These are phyloP conservation scores for Trichomycterus rosablanca DNA, from an alignment of 2,113 vertebrate genomes.

Conservation along the genomic window DNA sequence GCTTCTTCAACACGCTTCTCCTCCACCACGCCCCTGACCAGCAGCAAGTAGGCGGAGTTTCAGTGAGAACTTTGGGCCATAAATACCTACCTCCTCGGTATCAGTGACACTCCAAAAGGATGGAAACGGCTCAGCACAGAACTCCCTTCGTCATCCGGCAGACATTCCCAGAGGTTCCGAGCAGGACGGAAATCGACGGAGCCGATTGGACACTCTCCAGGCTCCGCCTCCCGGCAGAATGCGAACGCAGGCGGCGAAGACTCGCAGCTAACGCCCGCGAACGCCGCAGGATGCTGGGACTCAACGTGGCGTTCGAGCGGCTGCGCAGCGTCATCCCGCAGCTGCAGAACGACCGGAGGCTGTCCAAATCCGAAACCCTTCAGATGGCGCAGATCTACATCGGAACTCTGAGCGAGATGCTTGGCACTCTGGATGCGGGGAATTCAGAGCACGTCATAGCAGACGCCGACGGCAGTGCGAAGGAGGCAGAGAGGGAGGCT, in stretches of 20 bases:
- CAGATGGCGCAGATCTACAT: slow-evolving; percentile 82
- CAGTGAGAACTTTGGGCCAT: slow-evolving; percentile 1
- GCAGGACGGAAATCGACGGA: too few species aligned
- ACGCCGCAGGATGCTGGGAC: slow-evolving; percentile 71
- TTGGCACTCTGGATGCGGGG: slow-evolving; percentile 49
- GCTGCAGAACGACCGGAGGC: slow-evolving; percentile 67
- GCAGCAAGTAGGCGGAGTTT: slow-evolving; percentile 16
- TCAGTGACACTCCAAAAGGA: not conserved
- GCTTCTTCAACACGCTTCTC: slow-evolving; percentile 60
- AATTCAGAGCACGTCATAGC: not conserved
- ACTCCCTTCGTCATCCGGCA: slow-evolving; percentile 30
- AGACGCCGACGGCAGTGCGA: too few species aligned
- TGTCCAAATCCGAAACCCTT: slow-evolving; percentile 78
- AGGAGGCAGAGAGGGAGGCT: too few species aligned
- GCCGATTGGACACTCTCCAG: slow-evolving; percentile 1
- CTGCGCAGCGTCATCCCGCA: slow-evolving; percentile 75
- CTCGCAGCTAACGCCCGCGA: slow-evolving; percentile 77
- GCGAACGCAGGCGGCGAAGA: slow-evolving; percentile 59
- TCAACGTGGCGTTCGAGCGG: slow-evolving; percentile 77
- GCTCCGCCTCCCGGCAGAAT: not conserved
- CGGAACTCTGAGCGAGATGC: slow-evolving; percentile 65
- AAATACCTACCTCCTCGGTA: slow-evolving; percentile 33
- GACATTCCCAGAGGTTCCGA: not conserved
- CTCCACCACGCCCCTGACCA: slow-evolving; percentile 60
- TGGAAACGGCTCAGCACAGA: slow-evolving; percentile 45